Evolutionary conservation across 2,113 vertebrate species (phyloP).

Genomic region (Athene noctua): DNA sequence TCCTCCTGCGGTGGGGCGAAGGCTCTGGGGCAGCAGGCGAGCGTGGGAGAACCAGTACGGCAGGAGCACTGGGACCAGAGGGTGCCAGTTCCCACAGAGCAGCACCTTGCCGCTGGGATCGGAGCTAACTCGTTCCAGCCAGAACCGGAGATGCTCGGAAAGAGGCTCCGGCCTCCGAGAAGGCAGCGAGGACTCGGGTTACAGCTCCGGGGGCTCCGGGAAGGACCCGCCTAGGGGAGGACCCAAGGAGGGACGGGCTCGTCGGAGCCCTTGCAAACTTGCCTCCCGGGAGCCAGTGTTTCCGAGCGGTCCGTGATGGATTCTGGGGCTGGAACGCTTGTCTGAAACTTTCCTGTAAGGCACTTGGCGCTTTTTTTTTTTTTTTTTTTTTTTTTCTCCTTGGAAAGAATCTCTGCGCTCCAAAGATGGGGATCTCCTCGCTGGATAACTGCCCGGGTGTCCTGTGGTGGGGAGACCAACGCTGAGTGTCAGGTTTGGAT

Average conservation of each 20-base stretch:
- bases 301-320: not conserved
- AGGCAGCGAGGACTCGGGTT: not conserved
- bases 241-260: not conserved
- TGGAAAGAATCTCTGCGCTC: not conserved
- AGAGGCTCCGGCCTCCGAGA: not conserved
- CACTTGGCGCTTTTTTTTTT: too few species aligned
- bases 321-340: not conserved
- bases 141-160: not conserved
- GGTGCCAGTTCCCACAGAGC: not conserved
- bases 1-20: rapidly evolving
- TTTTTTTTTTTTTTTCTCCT: not conserved
- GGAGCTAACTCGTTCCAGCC: not conserved
- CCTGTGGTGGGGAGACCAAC: not conserved
- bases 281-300: not conserved
- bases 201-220: not conserved
- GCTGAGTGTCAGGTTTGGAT: not conserved
- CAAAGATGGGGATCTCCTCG: not conserved
- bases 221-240: constrained; percentile 47
- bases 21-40: not conserved
- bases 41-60: not conserved
- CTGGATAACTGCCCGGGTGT: not conserved
- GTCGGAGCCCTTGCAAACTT: not conserved
- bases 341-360: not conserved
- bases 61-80: not conserved
- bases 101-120: not conserved